Percentiles rank a stretch among this genome's conserved stretches.
Conservation (phyloP, 2,113 vertebrate species). For the Leuciscus idus region DNA sequence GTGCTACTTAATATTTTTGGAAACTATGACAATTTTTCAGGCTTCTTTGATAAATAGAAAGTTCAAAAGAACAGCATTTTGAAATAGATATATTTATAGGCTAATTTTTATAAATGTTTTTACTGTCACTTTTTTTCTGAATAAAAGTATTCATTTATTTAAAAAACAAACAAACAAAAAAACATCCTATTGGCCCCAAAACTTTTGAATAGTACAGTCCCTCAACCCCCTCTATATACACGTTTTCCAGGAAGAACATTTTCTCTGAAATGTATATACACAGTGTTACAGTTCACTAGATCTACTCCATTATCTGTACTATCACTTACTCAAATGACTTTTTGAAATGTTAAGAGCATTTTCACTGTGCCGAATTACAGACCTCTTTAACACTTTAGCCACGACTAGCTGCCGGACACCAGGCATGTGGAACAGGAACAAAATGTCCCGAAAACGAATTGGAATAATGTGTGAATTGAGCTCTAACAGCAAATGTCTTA, state of each 20-base stretch:
- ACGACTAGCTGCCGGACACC: neutral
- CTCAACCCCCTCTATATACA: neutral
- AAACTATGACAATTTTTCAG: neutral
- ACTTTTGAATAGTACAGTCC: neutral
- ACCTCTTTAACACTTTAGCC: neutral
- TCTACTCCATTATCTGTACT: constrained; percentile 14
- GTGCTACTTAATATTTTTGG: neutral
- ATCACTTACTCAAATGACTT: constrained; percentile 29
- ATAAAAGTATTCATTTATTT: too few relatives aligned
- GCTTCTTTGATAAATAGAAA: neutral
- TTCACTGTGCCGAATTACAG: constrained; percentile 11
- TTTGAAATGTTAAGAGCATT: neutral
- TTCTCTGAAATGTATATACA: neutral
- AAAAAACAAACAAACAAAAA: neutral
- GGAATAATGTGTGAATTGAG: constrained; percentile 9
- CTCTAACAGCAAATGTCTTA: constrained; percentile 43
- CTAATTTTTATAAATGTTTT: neutral
- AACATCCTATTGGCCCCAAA: neutral
- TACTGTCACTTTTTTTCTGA: too few relatives aligned
- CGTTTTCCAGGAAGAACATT: neutral
- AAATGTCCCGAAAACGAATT: constrained; percentile 15
- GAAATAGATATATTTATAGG: neutral
- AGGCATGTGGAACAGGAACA: constrained; percentile 18
- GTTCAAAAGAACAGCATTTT: neutral
- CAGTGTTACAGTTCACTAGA: neutral